Percentiles rank a stretch among this genome's conserved stretches.
These are phyloP conservation scores for Cotesia congregata DNA, from an alignment of 2,888 invertebrate species.

Conservation along the genomic window DNA sequence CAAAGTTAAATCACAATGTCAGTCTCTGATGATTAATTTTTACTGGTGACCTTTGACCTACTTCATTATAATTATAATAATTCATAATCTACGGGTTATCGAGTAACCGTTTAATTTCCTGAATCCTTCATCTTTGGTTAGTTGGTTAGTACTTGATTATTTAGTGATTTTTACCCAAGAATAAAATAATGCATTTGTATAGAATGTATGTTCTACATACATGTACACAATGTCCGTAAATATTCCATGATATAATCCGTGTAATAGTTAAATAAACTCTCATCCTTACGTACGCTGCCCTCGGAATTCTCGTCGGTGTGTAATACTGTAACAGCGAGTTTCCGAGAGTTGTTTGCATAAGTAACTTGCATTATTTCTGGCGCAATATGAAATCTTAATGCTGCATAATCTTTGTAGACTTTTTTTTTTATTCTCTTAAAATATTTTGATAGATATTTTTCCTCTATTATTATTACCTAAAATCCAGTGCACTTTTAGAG, in stretches of 20 bases:
- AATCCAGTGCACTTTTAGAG: not conserved
- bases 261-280: constrained; percentile 30
- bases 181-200: not conserved
- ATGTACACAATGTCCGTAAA: constrained; percentile 5
- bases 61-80: constrained; percentile 36
- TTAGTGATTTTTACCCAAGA: too few species aligned
- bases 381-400: constrained; percentile 50
- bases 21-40: constrained; percentile 48
- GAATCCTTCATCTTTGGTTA: too few species aligned
- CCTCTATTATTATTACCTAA: not conserved
- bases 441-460: not conserved
- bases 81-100: too few species aligned
- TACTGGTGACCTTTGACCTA: constrained; percentile 56
- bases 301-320: constrained; percentile 20
- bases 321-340: constrained; percentile 28
- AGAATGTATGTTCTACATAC: constrained; percentile 3
- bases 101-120: too few species aligned
- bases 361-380: constrained; percentile 49
- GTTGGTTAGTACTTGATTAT: too few species aligned
- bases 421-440: not conserved
- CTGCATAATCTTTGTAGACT: not conserved
- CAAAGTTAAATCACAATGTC: constrained; percentile 8
- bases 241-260: constrained; percentile 10
- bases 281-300: not conserved
- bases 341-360: constrained; percentile 50